Conservation (phyloP, 2,113 vertebrate species). For the Anser cygnoides region DNA sequence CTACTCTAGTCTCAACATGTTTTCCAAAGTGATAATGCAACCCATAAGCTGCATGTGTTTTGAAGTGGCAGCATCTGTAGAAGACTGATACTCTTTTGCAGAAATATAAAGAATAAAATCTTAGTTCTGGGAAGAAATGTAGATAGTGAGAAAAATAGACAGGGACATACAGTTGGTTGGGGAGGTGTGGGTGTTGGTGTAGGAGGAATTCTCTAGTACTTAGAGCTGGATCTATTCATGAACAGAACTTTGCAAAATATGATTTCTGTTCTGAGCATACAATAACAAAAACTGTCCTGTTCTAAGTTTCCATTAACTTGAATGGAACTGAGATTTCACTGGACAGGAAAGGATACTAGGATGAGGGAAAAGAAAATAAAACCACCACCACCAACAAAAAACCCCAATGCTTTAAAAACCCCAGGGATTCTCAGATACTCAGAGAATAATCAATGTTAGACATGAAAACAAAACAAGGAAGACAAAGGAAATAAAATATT, state of each 20-base stretch:
- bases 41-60: background rate
- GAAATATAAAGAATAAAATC: background rate
- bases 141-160: background rate
- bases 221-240: background rate
- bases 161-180: background rate
- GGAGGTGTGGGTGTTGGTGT: background rate
- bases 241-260: background rate
- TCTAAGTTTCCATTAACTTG: background rate
- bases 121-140: background rate
- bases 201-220: background rate
- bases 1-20: background rate
- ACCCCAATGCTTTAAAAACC: background rate
- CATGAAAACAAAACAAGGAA: background rate
- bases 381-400: too few relatives aligned
- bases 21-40: background rate
- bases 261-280: rapidly evolving
- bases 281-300: background rate
- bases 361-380: background rate
- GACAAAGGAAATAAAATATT: background rate
- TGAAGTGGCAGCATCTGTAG: background rate
- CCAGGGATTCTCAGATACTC: background rate
- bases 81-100: background rate
- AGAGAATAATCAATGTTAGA: background rate
- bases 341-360: background rate
- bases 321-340: background rate